phyloP scores from a whole-genome alignment of 64 coral and sea anemone genomes.

The Dendrophyllia cribrosa region DNA sequence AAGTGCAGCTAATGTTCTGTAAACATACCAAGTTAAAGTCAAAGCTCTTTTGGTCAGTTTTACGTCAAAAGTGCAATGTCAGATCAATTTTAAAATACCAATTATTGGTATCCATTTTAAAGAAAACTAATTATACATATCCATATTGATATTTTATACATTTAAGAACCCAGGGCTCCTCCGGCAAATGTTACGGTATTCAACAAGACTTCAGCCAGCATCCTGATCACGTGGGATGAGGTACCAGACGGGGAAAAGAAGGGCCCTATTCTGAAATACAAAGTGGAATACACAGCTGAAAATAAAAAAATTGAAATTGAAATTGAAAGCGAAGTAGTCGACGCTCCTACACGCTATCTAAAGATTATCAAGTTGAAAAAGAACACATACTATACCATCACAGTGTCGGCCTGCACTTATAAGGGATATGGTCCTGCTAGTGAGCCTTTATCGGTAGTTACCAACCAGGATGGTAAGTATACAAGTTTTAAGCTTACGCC shows the following conservation, averaged over 20 bases:
- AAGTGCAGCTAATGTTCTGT: too few species aligned
- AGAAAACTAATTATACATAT: too few species aligned
- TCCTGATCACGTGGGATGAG: neutral
- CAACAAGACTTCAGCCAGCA: neutral
- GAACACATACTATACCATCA: neutral
- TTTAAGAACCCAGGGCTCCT: too few species aligned
- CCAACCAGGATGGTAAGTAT: neutral
- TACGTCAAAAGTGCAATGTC: too few species aligned
- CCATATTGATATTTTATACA: too few species aligned
- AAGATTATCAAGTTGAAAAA: neutral
- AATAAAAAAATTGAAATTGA: neutral
- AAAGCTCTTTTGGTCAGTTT: too few species aligned
- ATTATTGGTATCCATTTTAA: neutral
- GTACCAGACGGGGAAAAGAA: neutral
- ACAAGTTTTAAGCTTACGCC: too few species aligned
- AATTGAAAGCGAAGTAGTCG: neutral
- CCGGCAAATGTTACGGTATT: neutral
- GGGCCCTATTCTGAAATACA: neutral
- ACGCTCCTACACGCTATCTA: neutral
- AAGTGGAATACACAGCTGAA: neutral
- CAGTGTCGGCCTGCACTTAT: neutral
- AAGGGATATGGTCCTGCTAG: conserved; percentile 4
- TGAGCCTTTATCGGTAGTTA: neutral
- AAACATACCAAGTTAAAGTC: too few species aligned
- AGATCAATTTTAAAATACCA: neutral